Conservation (phyloP, 2,888 invertebrate genomes). For the Rutpela maculata region DNA sequence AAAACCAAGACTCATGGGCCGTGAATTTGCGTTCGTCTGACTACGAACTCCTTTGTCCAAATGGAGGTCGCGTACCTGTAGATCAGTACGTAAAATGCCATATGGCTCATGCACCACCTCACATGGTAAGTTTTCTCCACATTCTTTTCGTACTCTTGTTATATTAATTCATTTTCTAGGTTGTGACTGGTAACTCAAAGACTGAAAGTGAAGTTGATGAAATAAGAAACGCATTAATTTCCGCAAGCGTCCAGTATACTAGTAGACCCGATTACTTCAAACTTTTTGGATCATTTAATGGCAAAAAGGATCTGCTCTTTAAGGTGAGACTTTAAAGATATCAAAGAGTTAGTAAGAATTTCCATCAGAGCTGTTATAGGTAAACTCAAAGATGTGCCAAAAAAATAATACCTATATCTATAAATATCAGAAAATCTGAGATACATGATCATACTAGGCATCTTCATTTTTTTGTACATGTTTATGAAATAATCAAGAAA, state of each 20-base stretch:
- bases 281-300: conserved; percentile 79
- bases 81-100: conserved; percentile 78
- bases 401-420: background rate
- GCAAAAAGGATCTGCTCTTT: conserved; percentile 75
- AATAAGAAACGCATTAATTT: conserved; percentile 79
- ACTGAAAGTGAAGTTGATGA: conserved; percentile 74
- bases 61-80: conserved; percentile 77
- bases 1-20: conserved; percentile 77
- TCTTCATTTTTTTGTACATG: background rate
- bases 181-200: conserved; percentile 72
- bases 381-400: background rate
- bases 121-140: conserved; percentile 70
- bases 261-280: conserved; percentile 79
- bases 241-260: conserved; percentile 77
- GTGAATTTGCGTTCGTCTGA: conserved; percentile 73
- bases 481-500: too few species aligned
- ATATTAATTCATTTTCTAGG: conserved; percentile 59
- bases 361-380: too few species aligned
- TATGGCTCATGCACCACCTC: conserved; percentile 78
- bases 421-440: too few species aligned
- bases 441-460: background rate
- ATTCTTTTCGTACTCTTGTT: background rate
- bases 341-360: background rate
- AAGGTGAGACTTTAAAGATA: conserved; percentile 70
- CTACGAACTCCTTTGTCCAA: conserved; percentile 80